These are phyloP conservation scores for Pollenia angustigena DNA, from an alignment of 2,888 invertebrate genomes.

Conservation along the genomic window DNA sequence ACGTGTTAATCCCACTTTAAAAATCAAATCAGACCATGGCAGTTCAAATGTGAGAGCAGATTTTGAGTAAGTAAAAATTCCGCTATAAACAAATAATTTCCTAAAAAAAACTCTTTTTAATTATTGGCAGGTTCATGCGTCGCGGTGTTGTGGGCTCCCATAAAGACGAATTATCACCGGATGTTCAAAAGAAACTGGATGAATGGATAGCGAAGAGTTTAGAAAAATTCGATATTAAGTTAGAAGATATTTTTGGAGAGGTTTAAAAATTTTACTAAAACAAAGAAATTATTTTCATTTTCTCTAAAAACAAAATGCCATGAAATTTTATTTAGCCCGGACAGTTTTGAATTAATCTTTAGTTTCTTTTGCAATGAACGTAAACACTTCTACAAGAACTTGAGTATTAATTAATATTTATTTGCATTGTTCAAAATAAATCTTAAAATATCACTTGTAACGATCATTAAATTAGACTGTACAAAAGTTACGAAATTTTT, in stretches of 20 bases:
- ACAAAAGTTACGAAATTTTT: too few species aligned
- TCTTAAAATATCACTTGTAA: too few species aligned
- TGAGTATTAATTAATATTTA: too few species aligned
- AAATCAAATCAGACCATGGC: constrained; percentile 32
- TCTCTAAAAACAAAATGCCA: too few species aligned
- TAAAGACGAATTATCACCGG: constrained; percentile 73
- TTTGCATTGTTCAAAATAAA: too few species aligned
- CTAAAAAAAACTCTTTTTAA: background rate
- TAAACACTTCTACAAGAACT: too few species aligned
- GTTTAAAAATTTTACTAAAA: constrained; percentile 1
- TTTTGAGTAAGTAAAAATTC: constrained; percentile 47
- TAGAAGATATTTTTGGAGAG: constrained; percentile 74
- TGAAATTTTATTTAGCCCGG: too few species aligned
- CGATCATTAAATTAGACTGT: too few species aligned
- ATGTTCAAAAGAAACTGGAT: constrained; percentile 67
- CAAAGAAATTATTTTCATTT: too few species aligned
- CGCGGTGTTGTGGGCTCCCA: constrained; percentile 74
- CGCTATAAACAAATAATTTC: background rate
- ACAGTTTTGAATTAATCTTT: too few species aligned
- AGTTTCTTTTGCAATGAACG: too few species aligned
- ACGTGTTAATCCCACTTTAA: constrained; percentile 30
- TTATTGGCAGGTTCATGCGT: constrained; percentile 74
- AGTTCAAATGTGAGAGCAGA: constrained; percentile 3
- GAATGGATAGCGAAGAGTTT: constrained; percentile 66
- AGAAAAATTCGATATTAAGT: constrained; percentile 47